Base-by-base conservation (phyloP, 2,113 vertebrate species). In the Calypte anna region DNA sequence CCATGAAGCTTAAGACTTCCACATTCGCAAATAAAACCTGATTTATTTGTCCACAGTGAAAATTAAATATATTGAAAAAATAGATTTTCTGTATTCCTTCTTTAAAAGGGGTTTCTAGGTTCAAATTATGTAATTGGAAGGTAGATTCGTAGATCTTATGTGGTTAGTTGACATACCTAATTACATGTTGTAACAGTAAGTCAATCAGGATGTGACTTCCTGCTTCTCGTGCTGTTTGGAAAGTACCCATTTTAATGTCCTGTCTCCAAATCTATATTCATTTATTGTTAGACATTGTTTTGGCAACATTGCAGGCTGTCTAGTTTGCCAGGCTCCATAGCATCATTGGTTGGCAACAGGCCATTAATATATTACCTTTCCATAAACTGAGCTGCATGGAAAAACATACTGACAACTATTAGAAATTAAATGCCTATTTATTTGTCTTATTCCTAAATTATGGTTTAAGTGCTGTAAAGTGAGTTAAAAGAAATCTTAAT, bases 311-410 rank as follows among this genome's bases (percentile, higher is more conserved):
- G 51, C 44, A 57, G 31, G 27, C 68, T 10, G 3, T 57, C 15
- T 53, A 53, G 22, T 84, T 96, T 95, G 75, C 91, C 90, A 94
- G 79, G 64, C 76, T 91, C 86, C 68, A 91, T 96, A 92, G 58
- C 73, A 82, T 96, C 94, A 96, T 70, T 48, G 14, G 14, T 58
- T 91, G 79, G 89, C 78, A 66, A 25, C 8, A 48, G 67, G 69
- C 85, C 83, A 78, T 79, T 88, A 31, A 68, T 72, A 70, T 85
- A 58, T 64, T 94, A 78, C 70, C 28, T 22, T 70, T 87, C 63
- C 53, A 73, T 90, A 79, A 85, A 90, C 50, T 38, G 53, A 86
- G 43, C 73, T 90, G 70, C 57, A 86, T 77, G 74, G 93, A 86
- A 81, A 90, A 95, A 57, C 40, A 70, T 43, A 75, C 44, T 67